These are phyloP conservation scores for Osmerus mordax DNA, from an alignment of 2,113 vertebrate genomes.

Conservation along the genomic window DNA sequence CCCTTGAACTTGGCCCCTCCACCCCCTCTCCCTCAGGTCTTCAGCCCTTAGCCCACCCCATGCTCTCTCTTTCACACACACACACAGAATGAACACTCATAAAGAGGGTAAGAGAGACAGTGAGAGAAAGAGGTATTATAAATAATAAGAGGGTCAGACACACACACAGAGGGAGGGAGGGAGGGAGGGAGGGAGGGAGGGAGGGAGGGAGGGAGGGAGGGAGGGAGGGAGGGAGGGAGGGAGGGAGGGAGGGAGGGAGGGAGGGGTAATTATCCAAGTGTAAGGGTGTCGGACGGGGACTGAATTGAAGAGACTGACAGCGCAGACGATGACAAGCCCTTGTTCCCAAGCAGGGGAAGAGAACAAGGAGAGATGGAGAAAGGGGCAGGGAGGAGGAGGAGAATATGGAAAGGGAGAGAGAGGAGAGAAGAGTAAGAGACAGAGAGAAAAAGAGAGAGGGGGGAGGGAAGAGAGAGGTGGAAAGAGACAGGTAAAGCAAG, in stretches of 20 bases:
- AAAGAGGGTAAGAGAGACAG: neutral
- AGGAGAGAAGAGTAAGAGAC: neutral
- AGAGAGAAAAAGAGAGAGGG: neutral
- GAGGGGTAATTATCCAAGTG: constrained; percentile 65
- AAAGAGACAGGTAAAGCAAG: neutral
- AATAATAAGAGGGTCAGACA: constrained; percentile 43
- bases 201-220: no score
- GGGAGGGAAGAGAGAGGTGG: constrained; percentile 7
- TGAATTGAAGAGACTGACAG: constrained; percentile 45
- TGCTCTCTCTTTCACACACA: constrained; percentile 37
- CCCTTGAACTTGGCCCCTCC: constrained; percentile 78
- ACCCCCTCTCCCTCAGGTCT: constrained; percentile 33
- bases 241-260: neutral
- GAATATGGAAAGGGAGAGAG: neutral
- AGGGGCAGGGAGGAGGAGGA: neutral
- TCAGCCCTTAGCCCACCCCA: constrained; percentile 42
- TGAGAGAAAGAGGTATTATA: neutral
- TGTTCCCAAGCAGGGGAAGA: constrained; percentile 23
- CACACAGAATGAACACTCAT: constrained; percentile 1
- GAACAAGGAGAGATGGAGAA: neutral
- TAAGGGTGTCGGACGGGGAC: constrained; percentile 54
- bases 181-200: constrained; percentile 10
- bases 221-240: neutral
- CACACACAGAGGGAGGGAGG: constrained; percentile 18
- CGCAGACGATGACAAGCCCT: constrained; percentile 56